Percentiles rank a stretch among this genome's conserved stretches.
phyloP scores from a whole-genome alignment of 2,888 invertebrate genomes.

The Drosophila mulleri region DNA sequence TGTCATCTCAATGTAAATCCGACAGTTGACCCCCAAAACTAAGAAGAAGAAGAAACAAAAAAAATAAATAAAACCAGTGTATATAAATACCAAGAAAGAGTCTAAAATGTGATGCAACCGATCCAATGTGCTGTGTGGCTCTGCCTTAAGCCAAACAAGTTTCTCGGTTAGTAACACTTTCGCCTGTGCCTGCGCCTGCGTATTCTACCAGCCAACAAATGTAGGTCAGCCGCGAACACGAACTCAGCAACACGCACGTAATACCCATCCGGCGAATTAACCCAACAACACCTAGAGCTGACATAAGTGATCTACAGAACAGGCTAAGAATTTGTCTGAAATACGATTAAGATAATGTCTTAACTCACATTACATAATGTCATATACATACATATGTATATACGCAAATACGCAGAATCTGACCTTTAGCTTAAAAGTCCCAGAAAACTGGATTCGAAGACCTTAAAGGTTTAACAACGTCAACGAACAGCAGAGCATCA shows the following conservation, averaged over 20 bases:
- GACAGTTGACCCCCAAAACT: constrained; percentile 74
- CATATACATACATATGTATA: not conserved
- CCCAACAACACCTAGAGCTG: constrained; percentile 28
- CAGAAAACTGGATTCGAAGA: not conserved
- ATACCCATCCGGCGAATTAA: constrained; percentile 38
- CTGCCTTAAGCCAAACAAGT: constrained; percentile 62
- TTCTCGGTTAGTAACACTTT: constrained; percentile 77
- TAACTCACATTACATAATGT: not conserved
- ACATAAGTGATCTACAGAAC: not conserved
- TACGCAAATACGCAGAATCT: not conserved
- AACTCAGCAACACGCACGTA: constrained; percentile 29
- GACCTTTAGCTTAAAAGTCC: not conserved
- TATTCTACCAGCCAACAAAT: constrained; percentile 65
- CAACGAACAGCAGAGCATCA: constrained; percentile 6
- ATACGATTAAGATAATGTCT: constrained; percentile 3
- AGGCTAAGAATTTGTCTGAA: not conserved
- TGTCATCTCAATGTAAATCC: constrained; percentile 76
- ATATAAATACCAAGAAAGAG: constrained; percentile 55
- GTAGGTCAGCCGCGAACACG: constrained; percentile 63
- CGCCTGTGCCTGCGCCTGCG: constrained; percentile 56
- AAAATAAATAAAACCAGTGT: constrained; percentile 24
- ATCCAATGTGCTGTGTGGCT: constrained; percentile 15
- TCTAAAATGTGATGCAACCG: constrained; percentile 73
- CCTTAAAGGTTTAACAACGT: constrained; percentile 39
- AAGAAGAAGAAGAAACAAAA: not conserved